Conservation (phyloP, 2,888 invertebrate genomes). For the Eupithecia pulchellata region DNA sequence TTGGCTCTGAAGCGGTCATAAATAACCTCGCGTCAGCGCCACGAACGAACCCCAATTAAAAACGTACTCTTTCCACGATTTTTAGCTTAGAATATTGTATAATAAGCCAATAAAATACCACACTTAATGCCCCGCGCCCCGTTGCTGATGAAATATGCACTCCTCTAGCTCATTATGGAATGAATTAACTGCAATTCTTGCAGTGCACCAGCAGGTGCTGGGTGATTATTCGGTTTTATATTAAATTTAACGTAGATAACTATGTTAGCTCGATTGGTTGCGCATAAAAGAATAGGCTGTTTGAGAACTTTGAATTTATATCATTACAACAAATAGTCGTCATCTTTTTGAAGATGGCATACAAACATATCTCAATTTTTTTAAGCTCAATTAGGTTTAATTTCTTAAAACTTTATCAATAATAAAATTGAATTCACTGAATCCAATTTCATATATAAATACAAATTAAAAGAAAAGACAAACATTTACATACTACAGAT, state of each 20-base stretch:
- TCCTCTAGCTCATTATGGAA: conserved; percentile 79
- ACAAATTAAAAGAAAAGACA: too few species aligned
- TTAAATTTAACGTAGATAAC: conserved; percentile 1
- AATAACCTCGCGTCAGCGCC: conserved; percentile 83
- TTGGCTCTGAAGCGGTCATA: conserved; percentile 80
- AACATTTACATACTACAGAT: too few species aligned
- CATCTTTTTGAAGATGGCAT: too few species aligned
- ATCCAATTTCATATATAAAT: too few species aligned
- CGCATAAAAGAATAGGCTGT: too few species aligned
- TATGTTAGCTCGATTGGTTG: too few species aligned
- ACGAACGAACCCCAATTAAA: conserved; percentile 83
- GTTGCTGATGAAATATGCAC: conserved; percentile 81
- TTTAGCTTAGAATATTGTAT: conserved; percentile 86
- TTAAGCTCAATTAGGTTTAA: too few species aligned
- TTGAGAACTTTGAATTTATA: too few species aligned
- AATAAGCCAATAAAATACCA: conserved; percentile 85
- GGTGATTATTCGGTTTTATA: conserved; percentile 42
- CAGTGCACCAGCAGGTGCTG: conserved; percentile 61
- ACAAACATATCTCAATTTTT: too few species aligned
- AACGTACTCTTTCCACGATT: conserved; percentile 85
- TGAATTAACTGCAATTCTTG: conserved; percentile 82
- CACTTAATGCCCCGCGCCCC: conserved; percentile 80
- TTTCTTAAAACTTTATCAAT: too few species aligned
- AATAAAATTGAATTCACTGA: too few species aligned
- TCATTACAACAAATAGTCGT: too few species aligned